Conservation (phyloP, 1,140 invertebrate species). For the Pseudomyrmex cubaensis region DNA sequence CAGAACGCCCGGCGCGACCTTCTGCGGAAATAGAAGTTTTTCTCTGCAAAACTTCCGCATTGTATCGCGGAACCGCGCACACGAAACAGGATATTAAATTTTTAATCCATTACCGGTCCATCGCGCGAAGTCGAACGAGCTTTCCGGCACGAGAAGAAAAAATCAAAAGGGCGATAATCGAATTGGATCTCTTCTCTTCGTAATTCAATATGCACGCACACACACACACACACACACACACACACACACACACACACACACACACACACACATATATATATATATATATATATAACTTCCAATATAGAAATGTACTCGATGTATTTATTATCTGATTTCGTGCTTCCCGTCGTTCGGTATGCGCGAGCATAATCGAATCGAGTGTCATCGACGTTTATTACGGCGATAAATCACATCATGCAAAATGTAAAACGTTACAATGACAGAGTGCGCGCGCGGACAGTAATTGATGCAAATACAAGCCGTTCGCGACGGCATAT, state of each 20-base stretch:
- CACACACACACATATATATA: too few species aligned
- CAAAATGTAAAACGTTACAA: slow-evolving; percentile 5
- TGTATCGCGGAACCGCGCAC: not conserved
- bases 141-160: slow-evolving; percentile 1
- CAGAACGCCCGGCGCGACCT: not conserved
- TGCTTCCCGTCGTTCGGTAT: too few species aligned
- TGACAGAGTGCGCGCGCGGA: not conserved
- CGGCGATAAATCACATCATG: slow-evolving; percentile 3
- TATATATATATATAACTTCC: too few species aligned
- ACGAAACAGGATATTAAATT: slow-evolving; percentile 55
- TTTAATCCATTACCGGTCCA: slow-evolving; percentile 44
- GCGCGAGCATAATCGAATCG: not conserved
- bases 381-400: slow-evolving; percentile 22
- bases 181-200: not conserved
- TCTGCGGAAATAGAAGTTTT: slow-evolving; percentile 26
- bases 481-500: not conserved
- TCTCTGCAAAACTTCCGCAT: not conserved
- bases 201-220: not conserved
- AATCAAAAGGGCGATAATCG: not conserved
- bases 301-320: not conserved
- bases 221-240: too few species aligned
- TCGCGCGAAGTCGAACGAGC: not conserved
- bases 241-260: too few species aligned
- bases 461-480: slow-evolving; percentile 16
- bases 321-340: slow-evolving; percentile 17